Evolutionary conservation across 2,113 vertebrate species (phyloP), one percentile per base, ranked within the genome.

Genomic region (Scomber japonicus): DNA sequence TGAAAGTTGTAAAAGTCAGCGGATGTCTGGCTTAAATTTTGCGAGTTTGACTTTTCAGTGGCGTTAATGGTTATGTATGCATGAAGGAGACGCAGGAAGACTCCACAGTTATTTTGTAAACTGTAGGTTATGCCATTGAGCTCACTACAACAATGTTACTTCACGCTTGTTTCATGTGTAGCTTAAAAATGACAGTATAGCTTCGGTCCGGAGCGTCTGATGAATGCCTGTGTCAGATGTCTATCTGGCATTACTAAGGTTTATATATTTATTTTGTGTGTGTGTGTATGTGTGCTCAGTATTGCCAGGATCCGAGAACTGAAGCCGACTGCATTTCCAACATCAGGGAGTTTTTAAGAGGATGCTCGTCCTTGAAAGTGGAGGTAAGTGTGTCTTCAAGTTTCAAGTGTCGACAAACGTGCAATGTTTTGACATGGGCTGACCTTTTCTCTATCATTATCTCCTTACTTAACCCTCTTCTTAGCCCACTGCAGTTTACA

Each of bases 271-370:
- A 62, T 86, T 88, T 66, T 75, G 4, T 75, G 71, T 69, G 49
- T 56, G n/a, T 44, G n/a, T 64, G 55, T 83, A 55, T 40, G 60
- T 74, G 71, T 90, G 59, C 92, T 81, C 91, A 99, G 98, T 97
- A 95, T 79, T 97, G 94, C 80, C 89, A 86, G 88, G 98, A 99
- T 56, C 97, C 98, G 75, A 97, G 95, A 89, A 95, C 92, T 46
- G 97, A 99, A 96, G 94, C 93, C 0, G 96, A 97, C 55, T 98
- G 97, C 89, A 86, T 97, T 83, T 84, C 83, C 83, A 99, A 99
- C 77, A 97, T 98, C 84, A 94, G 88, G 71, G 96, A 97, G 90
- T 99, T 99, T 94, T 89, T 99, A 71, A 97, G 95, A 92, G 96
- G 97, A 95, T 98, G 97, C 17, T 45, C 88, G 0, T 56, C 94